These are phyloP conservation scores for Tragelaphus eurycerus DNA, from an alignment of 2,797 vertebrate species.

Conservation along the genomic window DNA sequence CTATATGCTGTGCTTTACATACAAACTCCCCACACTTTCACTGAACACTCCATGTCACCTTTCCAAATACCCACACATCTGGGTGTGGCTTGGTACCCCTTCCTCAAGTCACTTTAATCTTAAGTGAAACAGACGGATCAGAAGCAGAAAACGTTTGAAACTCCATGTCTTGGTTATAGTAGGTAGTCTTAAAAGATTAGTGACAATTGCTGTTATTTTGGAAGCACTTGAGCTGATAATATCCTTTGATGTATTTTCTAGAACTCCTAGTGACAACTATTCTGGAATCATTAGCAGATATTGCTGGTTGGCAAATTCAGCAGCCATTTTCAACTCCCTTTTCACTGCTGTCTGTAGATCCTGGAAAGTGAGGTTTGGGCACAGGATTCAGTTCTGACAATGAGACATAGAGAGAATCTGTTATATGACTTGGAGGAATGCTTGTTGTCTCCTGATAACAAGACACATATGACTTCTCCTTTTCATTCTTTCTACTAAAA, in stretches of 20 bases:
- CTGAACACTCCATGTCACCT: background rate
- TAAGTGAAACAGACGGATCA: background rate
- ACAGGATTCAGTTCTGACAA: background rate
- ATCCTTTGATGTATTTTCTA: conserved; percentile 15
- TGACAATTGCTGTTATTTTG: conserved; percentile 16
- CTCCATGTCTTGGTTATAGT: background rate
- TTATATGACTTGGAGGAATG: background rate
- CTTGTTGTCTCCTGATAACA: background rate
- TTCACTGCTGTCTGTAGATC: background rate
- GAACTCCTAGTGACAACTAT: background rate
- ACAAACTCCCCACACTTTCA: background rate
- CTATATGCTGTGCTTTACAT: background rate
- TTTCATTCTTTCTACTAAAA: conserved; percentile 13
- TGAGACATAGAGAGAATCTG: background rate
- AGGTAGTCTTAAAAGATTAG: background rate
- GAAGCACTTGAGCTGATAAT: background rate
- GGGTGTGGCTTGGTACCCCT: background rate
- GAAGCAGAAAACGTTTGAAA: background rate
- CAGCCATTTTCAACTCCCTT: background rate
- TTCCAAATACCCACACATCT: background rate
- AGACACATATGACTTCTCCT: background rate
- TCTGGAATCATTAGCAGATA: background rate
- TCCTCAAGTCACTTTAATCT: background rate
- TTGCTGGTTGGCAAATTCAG: background rate
- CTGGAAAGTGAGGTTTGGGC: background rate